Conservation (phyloP, 1,140 invertebrate species). For the Gerris buenoi region DNA sequence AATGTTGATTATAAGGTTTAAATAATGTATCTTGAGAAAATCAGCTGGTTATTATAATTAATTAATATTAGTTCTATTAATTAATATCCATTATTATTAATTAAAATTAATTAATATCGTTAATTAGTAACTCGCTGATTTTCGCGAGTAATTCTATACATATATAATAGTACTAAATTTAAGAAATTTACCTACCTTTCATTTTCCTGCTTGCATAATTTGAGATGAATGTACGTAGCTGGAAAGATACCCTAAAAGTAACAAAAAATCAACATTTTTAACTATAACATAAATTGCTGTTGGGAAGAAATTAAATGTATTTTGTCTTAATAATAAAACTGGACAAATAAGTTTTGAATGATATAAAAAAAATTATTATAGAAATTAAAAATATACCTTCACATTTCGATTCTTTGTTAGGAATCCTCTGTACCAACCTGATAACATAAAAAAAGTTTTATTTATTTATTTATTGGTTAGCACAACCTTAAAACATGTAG, state of each 20-base stretch:
- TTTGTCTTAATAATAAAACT: background rate
- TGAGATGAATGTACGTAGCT: slow-evolving; percentile 52
- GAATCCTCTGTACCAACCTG: slow-evolving; percentile 77
- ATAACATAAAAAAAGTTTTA: slow-evolving; percentile 29
- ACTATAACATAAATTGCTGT: background rate
- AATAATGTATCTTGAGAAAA: too few species aligned
- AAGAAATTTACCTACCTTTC: slow-evolving; percentile 36
- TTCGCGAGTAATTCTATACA: background rate
- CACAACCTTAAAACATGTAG: background rate
- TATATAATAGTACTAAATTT: background rate
- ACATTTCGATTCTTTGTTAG: slow-evolving; percentile 59
- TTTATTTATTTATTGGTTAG: background rate
- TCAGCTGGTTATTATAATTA: background rate
- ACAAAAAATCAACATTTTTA: slow-evolving; percentile 5
- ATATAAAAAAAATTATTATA: background rate
- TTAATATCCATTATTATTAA: background rate
- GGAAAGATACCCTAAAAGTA: slow-evolving; percentile 59
- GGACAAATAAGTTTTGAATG: background rate
- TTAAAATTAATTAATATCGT: background rate
- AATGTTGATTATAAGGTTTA: too few species aligned
- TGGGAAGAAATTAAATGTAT: background rate
- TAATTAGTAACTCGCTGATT: background rate
- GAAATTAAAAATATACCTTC: slow-evolving; percentile 31
- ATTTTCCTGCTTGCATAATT: slow-evolving; percentile 60
- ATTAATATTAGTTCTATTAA: background rate